These are phyloP conservation scores for Gryllus longicercus DNA, from an alignment of 2,888 invertebrate species.

Conservation along the genomic window DNA sequence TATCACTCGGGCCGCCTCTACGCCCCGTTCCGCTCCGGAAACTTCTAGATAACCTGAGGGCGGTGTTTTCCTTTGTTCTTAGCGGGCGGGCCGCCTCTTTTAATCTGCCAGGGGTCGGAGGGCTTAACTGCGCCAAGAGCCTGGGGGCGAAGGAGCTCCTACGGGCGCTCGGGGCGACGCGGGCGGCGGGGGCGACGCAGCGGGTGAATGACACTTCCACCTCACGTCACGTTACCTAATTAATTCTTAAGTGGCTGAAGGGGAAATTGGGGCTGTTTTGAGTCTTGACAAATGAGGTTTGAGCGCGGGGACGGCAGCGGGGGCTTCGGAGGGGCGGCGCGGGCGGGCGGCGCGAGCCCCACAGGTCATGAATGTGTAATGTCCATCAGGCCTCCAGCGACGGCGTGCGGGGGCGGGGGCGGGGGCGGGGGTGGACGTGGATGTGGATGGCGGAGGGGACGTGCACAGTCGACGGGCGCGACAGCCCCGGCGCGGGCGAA, in stretches of 20 bases:
- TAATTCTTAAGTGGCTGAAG: slow-evolving; percentile 10
- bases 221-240: background rate
- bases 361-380: slow-evolving; percentile 10
- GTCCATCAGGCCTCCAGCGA: slow-evolving; percentile 6
- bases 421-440: background rate
- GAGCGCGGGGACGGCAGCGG: background rate
- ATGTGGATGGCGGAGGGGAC: background rate
- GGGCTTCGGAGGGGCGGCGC: background rate
- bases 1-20: background rate
- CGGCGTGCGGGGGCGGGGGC: background rate
- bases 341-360: background rate
- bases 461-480: background rate
- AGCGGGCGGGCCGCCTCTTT: background rate
- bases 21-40: background rate
- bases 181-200: background rate
- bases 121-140: too few relatives aligned
- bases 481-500: too few relatives aligned
- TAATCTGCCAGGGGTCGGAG: background rate
- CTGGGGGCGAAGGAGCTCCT: background rate
- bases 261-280: slow-evolving; percentile 1
- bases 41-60: background rate
- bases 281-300: slow-evolving; percentile 8
- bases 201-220: background rate
- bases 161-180: background rate
- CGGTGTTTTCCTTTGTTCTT: background rate